phyloP scores from a whole-genome alignment of 2,888 invertebrate species.

The Eupithecia centaureata region DNA sequence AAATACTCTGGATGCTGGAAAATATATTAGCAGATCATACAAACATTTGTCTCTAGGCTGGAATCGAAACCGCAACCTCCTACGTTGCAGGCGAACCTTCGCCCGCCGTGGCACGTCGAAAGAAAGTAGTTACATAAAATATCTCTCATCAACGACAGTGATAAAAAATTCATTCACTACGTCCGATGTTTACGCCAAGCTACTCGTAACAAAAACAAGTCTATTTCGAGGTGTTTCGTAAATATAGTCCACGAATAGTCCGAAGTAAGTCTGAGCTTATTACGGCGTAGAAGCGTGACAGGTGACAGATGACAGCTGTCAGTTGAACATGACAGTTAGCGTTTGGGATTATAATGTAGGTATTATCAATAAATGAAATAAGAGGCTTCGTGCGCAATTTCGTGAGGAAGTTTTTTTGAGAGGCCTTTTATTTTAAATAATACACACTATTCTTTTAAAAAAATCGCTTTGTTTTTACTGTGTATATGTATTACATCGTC shows the following conservation, averaged over 20 bases:
- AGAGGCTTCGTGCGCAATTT: background rate
- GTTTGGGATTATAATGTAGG: background rate
- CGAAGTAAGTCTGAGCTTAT: conserved; percentile 20
- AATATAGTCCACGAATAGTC: conserved; percentile 20
- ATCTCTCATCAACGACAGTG: background rate
- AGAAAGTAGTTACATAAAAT: no score
- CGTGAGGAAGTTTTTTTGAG: background rate
- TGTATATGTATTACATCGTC: no score
- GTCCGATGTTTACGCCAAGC: background rate
- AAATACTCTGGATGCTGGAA: no score
- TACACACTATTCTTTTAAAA: no score
- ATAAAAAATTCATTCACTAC: background rate
- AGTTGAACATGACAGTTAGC: conserved; percentile 17
- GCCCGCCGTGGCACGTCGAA: no score
- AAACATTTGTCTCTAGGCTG: no score
- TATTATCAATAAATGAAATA: background rate
- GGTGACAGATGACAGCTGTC: conserved; percentile 32
- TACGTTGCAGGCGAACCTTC: no score
- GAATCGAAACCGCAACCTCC: no score
- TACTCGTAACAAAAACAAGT: conserved; percentile 22
- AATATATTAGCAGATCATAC: no score
- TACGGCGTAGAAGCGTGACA: conserved; percentile 27
- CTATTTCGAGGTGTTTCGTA: conserved; percentile 26
- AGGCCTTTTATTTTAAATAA: no score
- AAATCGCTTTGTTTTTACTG: no score